phyloP scores from a whole-genome alignment of 2,797 vertebrate species.

The Hippopotamyrus pictus region DNA sequence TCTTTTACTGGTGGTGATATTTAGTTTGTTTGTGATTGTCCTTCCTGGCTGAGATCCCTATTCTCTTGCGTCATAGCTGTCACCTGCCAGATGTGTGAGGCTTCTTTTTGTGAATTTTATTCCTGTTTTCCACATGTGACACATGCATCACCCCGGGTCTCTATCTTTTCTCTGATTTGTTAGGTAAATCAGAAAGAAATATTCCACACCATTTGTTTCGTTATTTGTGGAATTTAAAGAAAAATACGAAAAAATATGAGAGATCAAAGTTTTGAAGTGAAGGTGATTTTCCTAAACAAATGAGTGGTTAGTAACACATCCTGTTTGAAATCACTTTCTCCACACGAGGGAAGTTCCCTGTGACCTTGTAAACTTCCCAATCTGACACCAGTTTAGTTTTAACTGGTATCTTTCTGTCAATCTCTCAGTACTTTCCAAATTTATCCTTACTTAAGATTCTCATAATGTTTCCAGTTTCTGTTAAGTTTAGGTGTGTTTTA shows the following conservation, averaged over 20 bases:
- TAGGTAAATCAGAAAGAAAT: not conserved
- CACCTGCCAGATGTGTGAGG: not conserved
- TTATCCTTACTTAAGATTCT: slow-evolving; percentile 1
- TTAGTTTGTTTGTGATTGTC: not conserved
- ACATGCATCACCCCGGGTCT: not conserved
- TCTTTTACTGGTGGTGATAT: not conserved
- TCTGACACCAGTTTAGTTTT: not conserved
- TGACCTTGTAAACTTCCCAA: slow-evolving; percentile 26
- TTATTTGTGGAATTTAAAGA: not conserved
- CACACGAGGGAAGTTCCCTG: slow-evolving; percentile 51
- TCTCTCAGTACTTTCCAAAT: slow-evolving; percentile 13
- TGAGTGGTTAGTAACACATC: slow-evolving; percentile 43
- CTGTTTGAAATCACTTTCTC: slow-evolving; percentile 55
- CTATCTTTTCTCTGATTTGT: not conserved
- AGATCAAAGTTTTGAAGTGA: slow-evolving; percentile 19
- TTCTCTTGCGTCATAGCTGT: not conserved
- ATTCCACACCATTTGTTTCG: not conserved
- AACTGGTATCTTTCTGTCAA: slow-evolving; percentile 7
- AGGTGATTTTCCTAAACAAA: slow-evolving; percentile 38
- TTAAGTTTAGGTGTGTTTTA: not conserved
- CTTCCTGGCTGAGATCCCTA: not conserved
- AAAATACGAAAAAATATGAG: slow-evolving; percentile 22
- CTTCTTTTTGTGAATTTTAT: not conserved
- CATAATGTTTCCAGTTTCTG: slow-evolving; percentile 6
- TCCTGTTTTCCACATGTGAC: not conserved